A percentile compares a stretch with the other conserved stretches of the same genome.
Conservation (phyloP, 30 jellyfish, hydroid and myxozoan genomes). For the Aurelia aurita region DNA sequence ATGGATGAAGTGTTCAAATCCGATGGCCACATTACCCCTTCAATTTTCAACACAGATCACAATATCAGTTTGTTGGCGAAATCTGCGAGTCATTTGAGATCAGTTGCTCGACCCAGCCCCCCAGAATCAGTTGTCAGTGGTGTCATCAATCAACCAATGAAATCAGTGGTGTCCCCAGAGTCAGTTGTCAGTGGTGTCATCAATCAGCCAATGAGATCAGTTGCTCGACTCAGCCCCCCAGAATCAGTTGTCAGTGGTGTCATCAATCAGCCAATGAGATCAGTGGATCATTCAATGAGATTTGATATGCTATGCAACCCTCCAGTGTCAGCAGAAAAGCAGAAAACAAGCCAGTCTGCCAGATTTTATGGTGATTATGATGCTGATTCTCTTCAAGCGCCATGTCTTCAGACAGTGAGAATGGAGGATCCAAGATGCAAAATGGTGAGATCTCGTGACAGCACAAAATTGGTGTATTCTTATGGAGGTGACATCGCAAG, state of each 20-base stretch:
- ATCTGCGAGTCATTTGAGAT: conserved; percentile 15
- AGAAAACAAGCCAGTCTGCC: conserved; percentile 32
- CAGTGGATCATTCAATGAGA: conserved; percentile 22
- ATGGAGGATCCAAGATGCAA: conserved; percentile 33
- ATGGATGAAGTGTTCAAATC: conserved; percentile 44
- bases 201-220: conserved; percentile 29
- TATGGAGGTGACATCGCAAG: conserved; percentile 17
- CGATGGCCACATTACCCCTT: conserved; percentile 21
- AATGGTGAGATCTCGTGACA: conserved; percentile 23
- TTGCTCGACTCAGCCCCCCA: conserved; percentile 31
- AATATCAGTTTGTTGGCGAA: conserved; percentile 28
- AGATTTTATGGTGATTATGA: conserved; percentile 28
- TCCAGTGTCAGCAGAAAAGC: conserved; percentile 37
- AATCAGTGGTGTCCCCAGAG: conserved; percentile 34
- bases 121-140: conserved; percentile 40
- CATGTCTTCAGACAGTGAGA: not conserved
- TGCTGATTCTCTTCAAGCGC: conserved; percentile 34
- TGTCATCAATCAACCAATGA: conserved; percentile 42
- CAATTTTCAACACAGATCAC: conserved; percentile 45
- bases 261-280: conserved; percentile 44
- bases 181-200: conserved; percentile 43
- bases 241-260: conserved; percentile 40
- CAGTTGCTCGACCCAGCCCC: conserved; percentile 33
- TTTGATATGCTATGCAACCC: not conserved
- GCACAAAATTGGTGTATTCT: conserved; percentile 49